A percentile compares a stretch with the other conserved stretches of the same genome.
Conservation (phyloP, 2,113 vertebrate genomes). For the Bettongia penicillata region DNA sequence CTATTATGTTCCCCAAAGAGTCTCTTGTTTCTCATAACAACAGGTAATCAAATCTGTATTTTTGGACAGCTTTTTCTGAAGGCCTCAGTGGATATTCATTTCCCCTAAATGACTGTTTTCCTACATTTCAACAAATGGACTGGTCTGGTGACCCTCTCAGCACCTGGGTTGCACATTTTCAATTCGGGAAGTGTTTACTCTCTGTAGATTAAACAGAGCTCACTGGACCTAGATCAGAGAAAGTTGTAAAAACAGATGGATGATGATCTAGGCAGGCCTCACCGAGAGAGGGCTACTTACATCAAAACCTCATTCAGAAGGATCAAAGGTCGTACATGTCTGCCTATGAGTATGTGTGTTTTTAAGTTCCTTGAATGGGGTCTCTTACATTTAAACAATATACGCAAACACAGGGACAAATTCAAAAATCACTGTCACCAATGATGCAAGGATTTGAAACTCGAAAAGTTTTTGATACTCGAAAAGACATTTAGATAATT, state of each 20-base stretch:
- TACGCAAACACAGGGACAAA: conserved; percentile 65
- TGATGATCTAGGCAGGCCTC: conserved; percentile 74
- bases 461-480: no score
- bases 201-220: conserved; percentile 80
- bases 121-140: conserved; percentile 59
- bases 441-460: conserved; percentile 52
- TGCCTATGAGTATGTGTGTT: conserved; percentile 21
- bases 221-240: conserved; percentile 81
- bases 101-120: conserved; percentile 57
- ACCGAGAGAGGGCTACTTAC: conserved; percentile 75
- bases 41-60: conserved; percentile 58
- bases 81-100: conserved; percentile 28
- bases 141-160: conserved; percentile 52
- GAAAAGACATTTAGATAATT: conserved; percentile 28
- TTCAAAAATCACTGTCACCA: conserved; percentile 59
- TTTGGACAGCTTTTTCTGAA: neutral
- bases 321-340: conserved; percentile 76
- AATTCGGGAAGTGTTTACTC: conserved; percentile 77
- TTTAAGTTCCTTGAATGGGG: conserved; percentile 64
- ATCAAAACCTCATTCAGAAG: conserved; percentile 72
- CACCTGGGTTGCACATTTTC: conserved; percentile 81
- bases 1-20: conserved; percentile 13
- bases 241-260: conserved; percentile 80
- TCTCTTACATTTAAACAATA: conserved; percentile 54
- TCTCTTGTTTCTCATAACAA: conserved; percentile 35